phyloP scores from a whole-genome alignment of 92 coral and sea anemone species.

The Phenganax subtilis region DNA sequence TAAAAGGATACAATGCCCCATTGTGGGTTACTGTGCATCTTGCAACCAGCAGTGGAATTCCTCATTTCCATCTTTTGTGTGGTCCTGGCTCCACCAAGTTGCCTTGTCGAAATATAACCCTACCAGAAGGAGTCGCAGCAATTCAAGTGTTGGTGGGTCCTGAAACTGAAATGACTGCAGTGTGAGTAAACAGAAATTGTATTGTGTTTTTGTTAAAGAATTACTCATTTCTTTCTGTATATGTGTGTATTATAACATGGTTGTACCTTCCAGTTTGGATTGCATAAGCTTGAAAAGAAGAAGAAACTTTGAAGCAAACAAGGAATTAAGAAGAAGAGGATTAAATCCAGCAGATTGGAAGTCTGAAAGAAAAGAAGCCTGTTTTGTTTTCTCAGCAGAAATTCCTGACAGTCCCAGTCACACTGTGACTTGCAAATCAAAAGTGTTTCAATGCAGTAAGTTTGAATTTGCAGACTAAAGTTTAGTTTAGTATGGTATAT shows the following conservation, averaged over 20 bases:
- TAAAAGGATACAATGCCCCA: constrained; percentile 68
- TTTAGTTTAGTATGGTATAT: background rate
- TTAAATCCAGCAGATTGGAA: constrained; percentile 97
- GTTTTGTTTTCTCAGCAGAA: constrained; percentile 87
- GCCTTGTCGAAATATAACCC: constrained; percentile 76
- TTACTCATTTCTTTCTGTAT: background rate
- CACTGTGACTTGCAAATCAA: constrained; percentile 78
- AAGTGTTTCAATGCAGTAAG: constrained; percentile 97
- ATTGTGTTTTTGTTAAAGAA: background rate
- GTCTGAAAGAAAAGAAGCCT: constrained; percentile 90
- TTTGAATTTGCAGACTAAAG: constrained; percentile 40
- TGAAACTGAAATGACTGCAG: constrained; percentile 87
- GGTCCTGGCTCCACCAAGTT: constrained; percentile 99
- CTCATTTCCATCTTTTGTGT: constrained; percentile 97
- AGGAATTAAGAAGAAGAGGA: constrained; percentile 85
- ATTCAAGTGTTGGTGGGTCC: constrained; percentile 93
- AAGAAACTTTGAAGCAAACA: constrained; percentile 95
- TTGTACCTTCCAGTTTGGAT: constrained; percentile 59
- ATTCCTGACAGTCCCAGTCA: constrained; percentile 63
- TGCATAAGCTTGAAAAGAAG: constrained; percentile 83
- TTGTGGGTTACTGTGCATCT: constrained; percentile 91
- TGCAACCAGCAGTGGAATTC: constrained; percentile 76
- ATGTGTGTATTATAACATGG: background rate
- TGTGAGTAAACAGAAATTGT: constrained; percentile 52
- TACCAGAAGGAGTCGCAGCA: constrained; percentile 88